Conservation (phyloP, 2,113 vertebrate species). For the Sprattus sprattus region DNA sequence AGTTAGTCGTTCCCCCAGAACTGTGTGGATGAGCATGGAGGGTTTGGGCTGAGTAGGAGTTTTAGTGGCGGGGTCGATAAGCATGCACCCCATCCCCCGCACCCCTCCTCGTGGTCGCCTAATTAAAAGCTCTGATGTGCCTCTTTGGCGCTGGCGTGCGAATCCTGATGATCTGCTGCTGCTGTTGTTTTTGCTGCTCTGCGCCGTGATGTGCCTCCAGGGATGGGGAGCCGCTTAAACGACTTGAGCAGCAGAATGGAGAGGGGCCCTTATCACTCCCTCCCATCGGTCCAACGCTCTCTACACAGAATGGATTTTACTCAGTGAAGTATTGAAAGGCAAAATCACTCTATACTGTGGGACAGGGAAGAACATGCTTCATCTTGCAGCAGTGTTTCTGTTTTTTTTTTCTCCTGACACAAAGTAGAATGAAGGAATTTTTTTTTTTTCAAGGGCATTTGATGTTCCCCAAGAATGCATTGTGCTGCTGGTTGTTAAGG, state of each 20-base stretch:
- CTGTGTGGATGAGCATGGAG: background rate
- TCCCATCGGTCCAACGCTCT: background rate
- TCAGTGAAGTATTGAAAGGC: background rate
- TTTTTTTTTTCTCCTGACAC: background rate
- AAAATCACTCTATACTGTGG: background rate
- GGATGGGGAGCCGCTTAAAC: background rate
- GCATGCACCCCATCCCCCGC: background rate
- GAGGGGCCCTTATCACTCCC: background rate
- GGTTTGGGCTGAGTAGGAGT: background rate
- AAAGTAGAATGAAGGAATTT: background rate
- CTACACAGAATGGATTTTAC: background rate
- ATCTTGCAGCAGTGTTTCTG: no score
- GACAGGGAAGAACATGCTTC: background rate
- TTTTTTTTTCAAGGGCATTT: background rate
- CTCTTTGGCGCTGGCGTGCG: background rate
- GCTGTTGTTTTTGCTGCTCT: background rate
- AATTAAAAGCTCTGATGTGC: constrained; percentile 14
- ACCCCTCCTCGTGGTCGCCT: background rate
- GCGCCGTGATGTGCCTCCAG: background rate
- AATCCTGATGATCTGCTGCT: constrained; percentile 14
- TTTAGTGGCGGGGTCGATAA: background rate
- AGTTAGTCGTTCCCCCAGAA: background rate
- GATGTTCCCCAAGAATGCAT: background rate
- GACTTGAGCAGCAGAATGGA: background rate
- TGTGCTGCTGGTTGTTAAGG: background rate